Conservation (phyloP, 2,797 vertebrate genomes). For the Mus caroli region DNA sequence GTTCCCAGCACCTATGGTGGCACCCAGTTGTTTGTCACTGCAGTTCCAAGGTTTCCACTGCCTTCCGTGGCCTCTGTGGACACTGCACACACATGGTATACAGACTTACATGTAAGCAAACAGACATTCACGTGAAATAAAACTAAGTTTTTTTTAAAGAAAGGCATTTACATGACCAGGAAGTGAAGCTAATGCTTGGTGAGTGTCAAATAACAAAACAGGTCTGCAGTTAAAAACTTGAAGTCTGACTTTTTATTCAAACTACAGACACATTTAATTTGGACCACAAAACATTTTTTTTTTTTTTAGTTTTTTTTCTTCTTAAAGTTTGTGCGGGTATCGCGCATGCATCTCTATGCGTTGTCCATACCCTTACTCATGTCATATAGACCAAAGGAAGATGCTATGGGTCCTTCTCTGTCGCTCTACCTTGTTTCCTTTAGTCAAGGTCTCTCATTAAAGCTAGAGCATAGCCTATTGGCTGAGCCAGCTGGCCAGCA, state of each 20-base stretch:
- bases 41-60: neutral
- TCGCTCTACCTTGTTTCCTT: neutral
- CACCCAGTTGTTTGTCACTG: neutral
- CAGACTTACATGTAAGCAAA: neutral
- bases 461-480: neutral
- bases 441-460: neutral
- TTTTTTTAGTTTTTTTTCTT: no score
- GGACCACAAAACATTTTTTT: neutral
- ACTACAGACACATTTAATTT: neutral
- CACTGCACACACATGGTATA: neutral
- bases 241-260: neutral
- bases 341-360: neutral
- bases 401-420: neutral
- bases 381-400: neutral
- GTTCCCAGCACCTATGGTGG: neutral
- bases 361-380: neutral
- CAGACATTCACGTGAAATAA: neutral
- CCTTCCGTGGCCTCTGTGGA: neutral
- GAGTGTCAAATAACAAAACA: constrained; percentile 25
- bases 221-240: neutral
- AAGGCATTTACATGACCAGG: neutral
- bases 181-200: neutral
- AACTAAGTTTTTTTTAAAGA: neutral
- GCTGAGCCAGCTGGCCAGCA: neutral
- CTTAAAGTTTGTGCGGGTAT: neutral